Conservation (phyloP, 2,113 vertebrate genomes). For the Chionodraco myersi region DNA sequence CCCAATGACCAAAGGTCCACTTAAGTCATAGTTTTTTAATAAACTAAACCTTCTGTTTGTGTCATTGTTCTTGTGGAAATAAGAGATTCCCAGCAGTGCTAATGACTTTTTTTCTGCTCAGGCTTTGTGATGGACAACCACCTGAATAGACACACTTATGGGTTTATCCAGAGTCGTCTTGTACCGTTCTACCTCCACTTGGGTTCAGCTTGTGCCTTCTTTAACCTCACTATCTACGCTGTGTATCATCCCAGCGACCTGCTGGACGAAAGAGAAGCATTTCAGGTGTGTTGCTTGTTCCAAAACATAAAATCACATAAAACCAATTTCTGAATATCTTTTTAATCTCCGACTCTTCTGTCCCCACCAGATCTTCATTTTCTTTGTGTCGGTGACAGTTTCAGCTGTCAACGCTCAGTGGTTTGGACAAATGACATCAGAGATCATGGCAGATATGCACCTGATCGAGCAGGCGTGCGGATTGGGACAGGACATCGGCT, state of each 20-base stretch:
- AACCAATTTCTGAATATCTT: not conserved
- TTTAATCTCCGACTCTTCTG: not conserved
- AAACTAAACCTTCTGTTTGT: too few relatives aligned
- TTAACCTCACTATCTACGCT: constrained; percentile 86
- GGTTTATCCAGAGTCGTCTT: constrained; percentile 85
- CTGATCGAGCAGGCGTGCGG: constrained; percentile 80
- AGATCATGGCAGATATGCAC: constrained; percentile 86
- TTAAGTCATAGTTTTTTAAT: too few relatives aligned
- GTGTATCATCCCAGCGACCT: constrained; percentile 83
- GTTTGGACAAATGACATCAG: constrained; percentile 84
- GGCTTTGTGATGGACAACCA: constrained; percentile 86
- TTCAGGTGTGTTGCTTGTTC: constrained; percentile 76
- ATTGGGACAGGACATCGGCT: constrained; percentile 84
- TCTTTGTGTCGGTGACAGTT: constrained; percentile 84
- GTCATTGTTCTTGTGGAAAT: too few relatives aligned
- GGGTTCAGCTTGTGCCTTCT: constrained; percentile 85
- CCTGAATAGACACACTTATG: constrained; percentile 85
- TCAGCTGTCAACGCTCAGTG: constrained; percentile 86
- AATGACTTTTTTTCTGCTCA: constrained; percentile 42
- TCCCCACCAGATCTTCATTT: constrained; percentile 79
- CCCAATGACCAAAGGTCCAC: too few relatives aligned
- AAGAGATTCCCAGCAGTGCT: not conserved
- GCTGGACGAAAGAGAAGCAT: constrained; percentile 78
- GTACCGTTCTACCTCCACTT: constrained; percentile 88
- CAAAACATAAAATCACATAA: not conserved